These are phyloP conservation scores for Phanerotoma sp. DNA, from an alignment of 2,888 invertebrate genomes.

Conservation along the genomic window DNA sequence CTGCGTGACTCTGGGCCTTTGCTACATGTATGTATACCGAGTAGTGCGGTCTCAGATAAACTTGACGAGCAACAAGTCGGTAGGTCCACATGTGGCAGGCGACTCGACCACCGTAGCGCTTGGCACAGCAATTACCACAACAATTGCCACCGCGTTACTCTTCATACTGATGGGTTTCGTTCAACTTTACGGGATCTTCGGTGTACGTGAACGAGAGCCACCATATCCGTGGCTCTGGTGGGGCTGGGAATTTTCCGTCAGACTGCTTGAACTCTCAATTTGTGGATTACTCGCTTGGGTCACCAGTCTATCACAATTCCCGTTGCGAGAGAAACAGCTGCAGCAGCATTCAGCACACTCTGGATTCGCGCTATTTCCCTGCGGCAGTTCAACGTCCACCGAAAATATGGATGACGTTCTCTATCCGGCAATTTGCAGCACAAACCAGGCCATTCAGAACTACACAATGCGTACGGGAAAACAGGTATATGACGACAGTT, in stretches of 20 bases:
- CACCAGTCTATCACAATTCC: constrained; percentile 70
- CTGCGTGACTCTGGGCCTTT: constrained; percentile 78
- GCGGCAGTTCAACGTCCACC: constrained; percentile 75
- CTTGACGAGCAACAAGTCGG: constrained; percentile 49
- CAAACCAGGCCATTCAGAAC: constrained; percentile 82
- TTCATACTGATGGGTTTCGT: constrained; percentile 81
- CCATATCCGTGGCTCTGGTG: constrained; percentile 80
- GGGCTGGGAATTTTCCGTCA: constrained; percentile 85
- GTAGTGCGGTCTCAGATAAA: constrained; percentile 79
- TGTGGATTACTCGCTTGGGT: constrained; percentile 86
- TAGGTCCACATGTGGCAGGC: constrained; percentile 67
- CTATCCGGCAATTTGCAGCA: constrained; percentile 83
- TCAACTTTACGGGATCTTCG: constrained; percentile 80
- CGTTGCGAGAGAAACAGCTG: constrained; percentile 66
- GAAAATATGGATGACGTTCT: constrained; percentile 82
- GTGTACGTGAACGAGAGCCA: constrained; percentile 58
- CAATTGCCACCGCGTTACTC: constrained; percentile 81
- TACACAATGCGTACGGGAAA: constrained; percentile 78
- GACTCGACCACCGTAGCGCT: constrained; percentile 64
- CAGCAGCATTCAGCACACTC: constrained; percentile 58
- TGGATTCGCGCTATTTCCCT: constrained; percentile 78
- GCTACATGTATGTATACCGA: constrained; percentile 82
- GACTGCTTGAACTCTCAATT: constrained; percentile 84
- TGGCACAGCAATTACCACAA: constrained; percentile 86
- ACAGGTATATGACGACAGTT: constrained; percentile 72